A percentile compares a stretch with the other conserved stretches of the same genome.
phyloP scores from a whole-genome alignment of 2,888 invertebrate species.

The Drosophila neoperkinsi region DNA sequence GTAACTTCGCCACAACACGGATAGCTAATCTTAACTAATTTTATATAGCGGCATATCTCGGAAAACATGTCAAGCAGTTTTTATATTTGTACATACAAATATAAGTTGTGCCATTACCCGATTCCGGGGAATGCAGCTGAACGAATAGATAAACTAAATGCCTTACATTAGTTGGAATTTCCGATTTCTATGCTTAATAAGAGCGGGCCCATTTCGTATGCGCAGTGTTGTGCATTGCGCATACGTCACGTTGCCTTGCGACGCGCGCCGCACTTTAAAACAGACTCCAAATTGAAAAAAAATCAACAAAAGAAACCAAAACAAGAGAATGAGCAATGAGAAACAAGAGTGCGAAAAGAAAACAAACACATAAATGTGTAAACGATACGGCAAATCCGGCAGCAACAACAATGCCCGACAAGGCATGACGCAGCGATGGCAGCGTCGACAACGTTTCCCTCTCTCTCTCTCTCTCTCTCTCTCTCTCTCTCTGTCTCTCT shows the following conservation, averaged over 20 bases:
- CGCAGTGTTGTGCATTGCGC: slow-evolving; percentile 57
- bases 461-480: not conserved
- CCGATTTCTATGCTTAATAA: slow-evolving; percentile 4
- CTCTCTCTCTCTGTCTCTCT: not conserved
- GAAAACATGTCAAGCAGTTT: slow-evolving; percentile 5
- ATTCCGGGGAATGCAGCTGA: slow-evolving; percentile 37
- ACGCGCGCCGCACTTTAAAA: slow-evolving; percentile 49
- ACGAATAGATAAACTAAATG: slow-evolving; percentile 15
- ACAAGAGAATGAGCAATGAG: slow-evolving; percentile 22
- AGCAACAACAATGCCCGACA: slow-evolving; percentile 48
- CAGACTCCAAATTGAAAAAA: slow-evolving; percentile 7
- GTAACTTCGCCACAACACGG: not conserved
- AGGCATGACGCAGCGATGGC: slow-evolving; percentile 53
- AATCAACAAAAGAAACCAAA: slow-evolving; percentile 24
- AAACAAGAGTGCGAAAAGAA: slow-evolving; percentile 32
- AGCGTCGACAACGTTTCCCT: slow-evolving; percentile 7
- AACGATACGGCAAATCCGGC: slow-evolving; percentile 60
- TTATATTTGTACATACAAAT: not conserved
- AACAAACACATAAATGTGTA: slow-evolving; percentile 29
- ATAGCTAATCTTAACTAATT: not conserved
- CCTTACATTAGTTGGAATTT: slow-evolving; percentile 10
- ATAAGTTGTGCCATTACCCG: not conserved
- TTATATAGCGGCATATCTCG: not conserved
- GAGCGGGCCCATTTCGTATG: slow-evolving; percentile 53
- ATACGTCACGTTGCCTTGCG: slow-evolving; percentile 72